Percentiles rank a stretch among this genome's conserved stretches.
Conservation (phyloP, 2,797 vertebrate species). For the Phataginus tricuspis region DNA sequence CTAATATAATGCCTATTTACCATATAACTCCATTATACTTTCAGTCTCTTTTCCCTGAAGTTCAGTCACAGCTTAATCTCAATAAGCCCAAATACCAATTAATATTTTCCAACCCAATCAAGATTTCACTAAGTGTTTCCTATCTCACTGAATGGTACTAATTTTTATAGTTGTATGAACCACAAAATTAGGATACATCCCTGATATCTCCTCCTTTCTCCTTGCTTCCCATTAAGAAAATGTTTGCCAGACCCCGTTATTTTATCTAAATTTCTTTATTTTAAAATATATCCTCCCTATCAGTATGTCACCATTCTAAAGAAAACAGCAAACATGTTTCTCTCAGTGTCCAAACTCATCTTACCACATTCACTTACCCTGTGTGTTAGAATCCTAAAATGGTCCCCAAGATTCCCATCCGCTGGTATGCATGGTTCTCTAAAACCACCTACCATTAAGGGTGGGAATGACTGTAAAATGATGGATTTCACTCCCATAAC, state of each 20-base stretch:
- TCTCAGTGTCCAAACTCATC: neutral
- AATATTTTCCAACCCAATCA: neutral
- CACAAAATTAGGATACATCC: slow-evolving; percentile 18
- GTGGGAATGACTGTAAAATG: neutral
- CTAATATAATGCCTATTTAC: neutral
- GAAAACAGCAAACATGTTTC: slow-evolving; percentile 23
- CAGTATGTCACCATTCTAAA: neutral
- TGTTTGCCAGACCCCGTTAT: neutral
- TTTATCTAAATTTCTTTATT: neutral
- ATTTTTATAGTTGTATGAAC: neutral
- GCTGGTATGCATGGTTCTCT: neutral
- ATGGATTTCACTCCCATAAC: neutral
- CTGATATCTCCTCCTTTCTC: neutral
- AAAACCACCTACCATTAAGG: neutral
- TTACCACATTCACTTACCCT: neutral
- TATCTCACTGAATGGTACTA: neutral
- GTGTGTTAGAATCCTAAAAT: neutral
- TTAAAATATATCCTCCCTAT: neutral
- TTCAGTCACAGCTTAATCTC: neutral
- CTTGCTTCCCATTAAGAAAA: neutral
- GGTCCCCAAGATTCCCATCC: neutral
- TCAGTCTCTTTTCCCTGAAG: neutral
- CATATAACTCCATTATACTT: neutral
- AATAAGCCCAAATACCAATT: neutral
- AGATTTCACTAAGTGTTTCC: neutral